Percentiles rank a stretch among this genome's conserved stretches.
These are phyloP conservation scores for Galbula dea DNA, from an alignment of 2,113 vertebrate genomes.

Conservation along the genomic window DNA sequence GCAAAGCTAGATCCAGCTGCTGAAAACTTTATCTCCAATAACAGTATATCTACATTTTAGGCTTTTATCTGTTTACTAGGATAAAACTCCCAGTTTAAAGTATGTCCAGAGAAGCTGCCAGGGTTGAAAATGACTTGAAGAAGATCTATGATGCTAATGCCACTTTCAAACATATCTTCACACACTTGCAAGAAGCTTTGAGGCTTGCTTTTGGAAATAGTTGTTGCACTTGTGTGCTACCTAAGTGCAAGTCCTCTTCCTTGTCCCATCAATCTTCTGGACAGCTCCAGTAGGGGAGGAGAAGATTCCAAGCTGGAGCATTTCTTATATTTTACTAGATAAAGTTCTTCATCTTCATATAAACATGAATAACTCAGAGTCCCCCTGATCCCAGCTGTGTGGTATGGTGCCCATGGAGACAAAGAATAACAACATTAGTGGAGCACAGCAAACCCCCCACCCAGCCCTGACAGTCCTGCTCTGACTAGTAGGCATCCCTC, in stretches of 20 bases:
- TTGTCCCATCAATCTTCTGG: not conserved
- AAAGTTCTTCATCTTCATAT: not conserved
- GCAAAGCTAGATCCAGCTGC: not conserved
- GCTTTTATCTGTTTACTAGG: not conserved
- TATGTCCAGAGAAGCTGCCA: not conserved
- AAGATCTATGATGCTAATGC: not conserved
- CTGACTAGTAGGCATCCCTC: not conserved
- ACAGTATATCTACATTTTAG: not conserved
- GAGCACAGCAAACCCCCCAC: not conserved
- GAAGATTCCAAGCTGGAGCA: not conserved
- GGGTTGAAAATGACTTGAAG: not conserved
- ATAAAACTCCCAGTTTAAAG: not conserved
- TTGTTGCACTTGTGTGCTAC: rapidly evolving
- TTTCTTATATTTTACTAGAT: not conserved
- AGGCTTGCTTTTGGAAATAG: not conserved
- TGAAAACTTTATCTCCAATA: not conserved
- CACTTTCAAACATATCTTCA: not conserved
- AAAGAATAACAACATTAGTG: not conserved
- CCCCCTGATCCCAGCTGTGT: not conserved
- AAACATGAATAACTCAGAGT: not conserved
- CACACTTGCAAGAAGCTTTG: not conserved
- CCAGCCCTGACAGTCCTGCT: not conserved
- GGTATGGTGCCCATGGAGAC: not conserved
- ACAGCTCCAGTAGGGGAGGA: not conserved
- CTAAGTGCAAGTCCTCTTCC: not conserved